Evolutionary conservation across 2,797 vertebrate species (phyloP).

Genomic region (Mus minutoides): DNA sequence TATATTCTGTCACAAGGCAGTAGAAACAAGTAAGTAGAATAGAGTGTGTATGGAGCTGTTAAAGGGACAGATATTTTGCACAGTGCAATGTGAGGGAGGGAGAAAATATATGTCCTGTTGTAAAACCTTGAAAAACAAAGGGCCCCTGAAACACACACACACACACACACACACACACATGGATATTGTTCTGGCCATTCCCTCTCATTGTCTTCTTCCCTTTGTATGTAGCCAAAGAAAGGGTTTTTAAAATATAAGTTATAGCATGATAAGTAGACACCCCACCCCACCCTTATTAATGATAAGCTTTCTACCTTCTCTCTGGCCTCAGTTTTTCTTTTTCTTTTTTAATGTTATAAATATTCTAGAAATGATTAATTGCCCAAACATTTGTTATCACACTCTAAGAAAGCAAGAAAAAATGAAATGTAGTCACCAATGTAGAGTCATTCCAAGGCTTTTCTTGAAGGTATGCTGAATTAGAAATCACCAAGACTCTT

Average conservation of each 20-base stretch:
- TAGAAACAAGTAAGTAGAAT: not conserved
- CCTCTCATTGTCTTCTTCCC: not conserved
- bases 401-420: not conserved
- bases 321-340: not conserved
- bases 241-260: not conserved
- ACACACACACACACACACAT: not conserved
- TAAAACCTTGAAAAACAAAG: not conserved
- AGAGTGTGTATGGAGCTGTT: not conserved
- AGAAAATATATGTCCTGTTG: not conserved
- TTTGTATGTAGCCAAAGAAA: not conserved
- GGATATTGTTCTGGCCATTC: not conserved
- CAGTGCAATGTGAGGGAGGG: no score
- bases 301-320: not conserved
- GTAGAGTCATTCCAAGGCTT: not conserved
- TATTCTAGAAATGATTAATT: not conserved
- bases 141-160: not conserved
- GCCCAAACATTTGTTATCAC: not conserved
- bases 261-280: conserved; percentile 1
- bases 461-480: not conserved
- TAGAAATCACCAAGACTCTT: not conserved
- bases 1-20: not conserved
- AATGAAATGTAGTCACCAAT: not conserved
- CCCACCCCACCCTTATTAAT: not conserved
- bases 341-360: not conserved
- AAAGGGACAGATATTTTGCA: not conserved